Base-by-base conservation (phyloP, 1,140 invertebrate genomes). In the Odontomachus brunneus region DNA sequence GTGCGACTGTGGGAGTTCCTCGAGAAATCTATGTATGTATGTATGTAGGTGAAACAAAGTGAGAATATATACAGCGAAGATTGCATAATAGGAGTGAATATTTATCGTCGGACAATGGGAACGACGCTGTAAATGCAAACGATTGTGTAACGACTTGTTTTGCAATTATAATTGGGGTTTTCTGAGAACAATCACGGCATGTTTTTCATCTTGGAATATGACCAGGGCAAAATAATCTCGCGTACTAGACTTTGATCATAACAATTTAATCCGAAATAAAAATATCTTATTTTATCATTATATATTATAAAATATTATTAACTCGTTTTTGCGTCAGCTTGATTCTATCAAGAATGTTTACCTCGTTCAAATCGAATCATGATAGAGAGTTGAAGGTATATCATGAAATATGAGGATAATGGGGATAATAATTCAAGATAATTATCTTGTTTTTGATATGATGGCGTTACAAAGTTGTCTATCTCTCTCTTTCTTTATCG, bases 151-250 rank as follows among this genome's bases (percentile, higher is more conserved):
- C 38, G 38, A 76, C 66, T 66, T 53, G 53, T 66, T 66, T 22
- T 76, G 22, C 48, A 76, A 76, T 76, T 76, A 66, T 66, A 76
- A 76, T 48, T 44, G n/a, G 14, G 38, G 22, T 76, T 55, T 53
- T 15, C 53, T 55, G 11, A 66, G 11, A 19, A 55, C 15, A 38
- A 22, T 66, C 4, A 1, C 49, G 53, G 11, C 33, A 51, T 44
- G 9, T 63, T 66, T 53, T 53, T 38, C 2, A 49, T 26, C 11
- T 12, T 9, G 1, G 22, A 14, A 1, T 53, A 26, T 15, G 5
- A 33, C 22, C 14, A 33, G 62, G 2, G n/a, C 19, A 0, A 48
- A 15, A 2, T 1, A 69, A n/a, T 67, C 26, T 51, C 17, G 11
- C 29, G 51, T 53, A 19, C 1, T 55, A 53, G 9, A 22, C 33